Percentiles rank a stretch among this genome's conserved stretches.
Evolutionary conservation across 2,113 vertebrate genomes (phyloP).

Genomic region (Emydocephalus ijimae): DNA sequence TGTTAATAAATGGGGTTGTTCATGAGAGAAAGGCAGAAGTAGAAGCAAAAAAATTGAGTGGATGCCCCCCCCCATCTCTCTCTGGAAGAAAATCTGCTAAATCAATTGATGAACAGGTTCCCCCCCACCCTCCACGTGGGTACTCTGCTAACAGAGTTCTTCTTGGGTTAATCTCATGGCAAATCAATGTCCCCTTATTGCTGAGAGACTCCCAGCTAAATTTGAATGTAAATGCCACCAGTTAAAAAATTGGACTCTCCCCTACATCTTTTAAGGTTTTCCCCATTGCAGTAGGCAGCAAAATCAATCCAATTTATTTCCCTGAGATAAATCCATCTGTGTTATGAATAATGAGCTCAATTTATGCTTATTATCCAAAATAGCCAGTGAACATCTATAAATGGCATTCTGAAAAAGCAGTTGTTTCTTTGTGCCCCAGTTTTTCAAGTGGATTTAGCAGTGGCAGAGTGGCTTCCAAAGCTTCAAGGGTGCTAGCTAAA

Average conservation of each 20-base stretch:
- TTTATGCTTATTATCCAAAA: neutral
- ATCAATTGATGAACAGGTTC: neutral
- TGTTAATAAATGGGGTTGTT: neutral
- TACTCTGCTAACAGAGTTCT: neutral
- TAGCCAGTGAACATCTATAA: neutral
- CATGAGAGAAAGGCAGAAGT: neutral
- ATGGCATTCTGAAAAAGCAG: neutral
- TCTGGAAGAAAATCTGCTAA: neutral
- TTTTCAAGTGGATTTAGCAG: neutral
- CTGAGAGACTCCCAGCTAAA: neutral
- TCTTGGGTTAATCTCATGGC: neutral
- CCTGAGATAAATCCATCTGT: neutral
- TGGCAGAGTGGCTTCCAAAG: neutral
- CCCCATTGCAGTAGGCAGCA: neutral
- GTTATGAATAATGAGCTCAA: neutral
- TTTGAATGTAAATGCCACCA: neutral
- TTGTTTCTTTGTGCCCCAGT: neutral
- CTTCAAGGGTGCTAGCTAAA: neutral
- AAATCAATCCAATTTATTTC: neutral
- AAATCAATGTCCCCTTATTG: neutral
- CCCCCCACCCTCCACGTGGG: neutral
- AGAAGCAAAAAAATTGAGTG: neutral
- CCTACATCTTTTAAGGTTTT: neutral
- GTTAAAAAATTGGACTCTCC: neutral
- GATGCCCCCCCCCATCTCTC: neutral